phyloP scores from a whole-genome alignment of 1,140 invertebrate genomes.

The Aphidius ervi region DNA sequence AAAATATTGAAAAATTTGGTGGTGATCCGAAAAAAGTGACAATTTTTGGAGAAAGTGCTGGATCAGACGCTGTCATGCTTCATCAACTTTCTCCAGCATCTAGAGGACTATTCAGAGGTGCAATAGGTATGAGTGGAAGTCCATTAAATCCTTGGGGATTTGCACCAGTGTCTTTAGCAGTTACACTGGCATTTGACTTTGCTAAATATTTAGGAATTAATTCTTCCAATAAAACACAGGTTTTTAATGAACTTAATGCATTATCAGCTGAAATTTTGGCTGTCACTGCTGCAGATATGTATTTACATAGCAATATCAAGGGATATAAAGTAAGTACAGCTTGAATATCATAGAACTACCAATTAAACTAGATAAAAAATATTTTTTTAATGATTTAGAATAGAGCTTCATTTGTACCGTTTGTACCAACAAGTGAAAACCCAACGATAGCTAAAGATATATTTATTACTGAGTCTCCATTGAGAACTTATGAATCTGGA shows the following conservation, averaged over 20 bases:
- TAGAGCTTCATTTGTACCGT: conserved; percentile 49
- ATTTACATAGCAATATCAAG: no score
- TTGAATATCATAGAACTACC: background rate
- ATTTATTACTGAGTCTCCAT: conserved; percentile 57
- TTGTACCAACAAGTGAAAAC: conserved; percentile 47
- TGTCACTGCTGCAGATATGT: no score
- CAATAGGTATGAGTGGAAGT: conserved; percentile 56
- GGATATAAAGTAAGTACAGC: no score
- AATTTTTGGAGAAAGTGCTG: no score
- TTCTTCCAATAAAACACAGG: background rate
- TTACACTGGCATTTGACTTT: conserved; percentile 43
- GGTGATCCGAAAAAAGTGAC: no score
- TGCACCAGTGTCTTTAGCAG: conserved; percentile 51
- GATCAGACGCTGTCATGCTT: no score
- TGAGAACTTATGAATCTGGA: conserved; percentile 50
- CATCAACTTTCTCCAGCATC: no score
- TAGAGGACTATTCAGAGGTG: no score
- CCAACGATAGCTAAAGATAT: conserved; percentile 35
- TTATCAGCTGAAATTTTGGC: conserved; percentile 8
- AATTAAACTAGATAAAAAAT: background rate
- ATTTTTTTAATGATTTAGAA: background rate
- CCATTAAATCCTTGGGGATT: conserved; percentile 65
- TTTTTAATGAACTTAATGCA: conserved; percentile 21
- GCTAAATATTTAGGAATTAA: conserved; percentile 44
- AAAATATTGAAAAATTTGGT: no score